These are phyloP conservation scores for Perdita meconis DNA, from an alignment of 2,888 invertebrate species.

Conservation along the genomic window DNA sequence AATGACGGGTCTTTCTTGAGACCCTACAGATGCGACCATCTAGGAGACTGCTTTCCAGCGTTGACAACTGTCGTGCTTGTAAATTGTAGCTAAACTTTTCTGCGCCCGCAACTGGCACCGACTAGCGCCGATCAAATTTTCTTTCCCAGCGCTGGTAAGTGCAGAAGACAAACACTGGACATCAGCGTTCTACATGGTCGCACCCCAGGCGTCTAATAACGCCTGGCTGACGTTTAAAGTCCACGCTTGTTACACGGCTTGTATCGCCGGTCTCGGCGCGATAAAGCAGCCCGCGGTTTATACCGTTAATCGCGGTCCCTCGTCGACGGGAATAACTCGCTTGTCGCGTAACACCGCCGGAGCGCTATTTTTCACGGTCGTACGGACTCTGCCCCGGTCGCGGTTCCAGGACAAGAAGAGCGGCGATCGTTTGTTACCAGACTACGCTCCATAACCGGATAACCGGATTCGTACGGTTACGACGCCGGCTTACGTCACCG, in stretches of 20 bases:
- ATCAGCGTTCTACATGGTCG: no score
- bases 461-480: constrained; percentile 57
- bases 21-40: no score
- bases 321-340: constrained; percentile 16
- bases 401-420: not conserved
- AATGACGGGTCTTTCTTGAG: no score
- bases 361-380: constrained; percentile 31
- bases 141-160: no score
- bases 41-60: no score
- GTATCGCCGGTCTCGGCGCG: not conserved
- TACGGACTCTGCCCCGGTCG: not conserved
- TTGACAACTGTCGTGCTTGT: no score
- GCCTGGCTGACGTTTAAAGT: constrained; percentile 12
- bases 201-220: not conserved
- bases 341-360: constrained; percentile 14
- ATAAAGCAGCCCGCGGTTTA: constrained; percentile 19
- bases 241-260: constrained; percentile 29
- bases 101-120: no score
- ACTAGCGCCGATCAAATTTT: no score
- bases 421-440: constrained; percentile 39
- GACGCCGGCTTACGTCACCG: constrained; percentile 40
- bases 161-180: no score
- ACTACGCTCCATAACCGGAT: constrained; percentile 35
- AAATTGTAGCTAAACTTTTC: no score
- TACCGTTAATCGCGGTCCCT: constrained; percentile 41